phyloP scores from a whole-genome alignment of 1,140 invertebrate genomes.

The Elysia chlorotica region DNA sequence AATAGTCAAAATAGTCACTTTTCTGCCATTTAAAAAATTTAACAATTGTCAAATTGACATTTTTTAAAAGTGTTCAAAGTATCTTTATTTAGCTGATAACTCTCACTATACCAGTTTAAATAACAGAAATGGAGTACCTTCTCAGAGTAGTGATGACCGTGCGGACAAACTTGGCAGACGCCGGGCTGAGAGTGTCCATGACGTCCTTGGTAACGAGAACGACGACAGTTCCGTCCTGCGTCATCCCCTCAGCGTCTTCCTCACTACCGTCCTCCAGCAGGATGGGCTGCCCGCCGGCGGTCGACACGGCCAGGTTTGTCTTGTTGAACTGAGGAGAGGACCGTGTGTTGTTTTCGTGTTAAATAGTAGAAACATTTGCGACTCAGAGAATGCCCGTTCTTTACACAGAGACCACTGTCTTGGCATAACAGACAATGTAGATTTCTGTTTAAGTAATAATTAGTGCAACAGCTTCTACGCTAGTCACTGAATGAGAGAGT shows the following conservation, averaged over 20 bases:
- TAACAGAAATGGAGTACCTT: neutral
- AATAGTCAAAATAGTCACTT: neutral
- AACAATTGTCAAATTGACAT: neutral
- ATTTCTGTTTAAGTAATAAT: no score
- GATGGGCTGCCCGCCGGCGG: conserved; percentile 19
- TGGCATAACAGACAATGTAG: no score
- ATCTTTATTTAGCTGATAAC: neutral
- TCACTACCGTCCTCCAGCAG: conserved; percentile 21
- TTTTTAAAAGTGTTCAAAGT: neutral
- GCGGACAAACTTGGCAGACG: conserved; percentile 18
- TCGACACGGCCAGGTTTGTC: conserved; percentile 24
- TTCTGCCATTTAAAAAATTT: neutral
- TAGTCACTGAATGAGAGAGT: no score
- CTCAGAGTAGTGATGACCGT: neutral
- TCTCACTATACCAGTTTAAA: neutral
- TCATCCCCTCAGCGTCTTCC: conserved; percentile 17
- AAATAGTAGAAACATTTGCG: no score
- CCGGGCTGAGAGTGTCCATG: conserved; percentile 7
- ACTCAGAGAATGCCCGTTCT: no score
- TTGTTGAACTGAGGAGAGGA: conserved; percentile 23
- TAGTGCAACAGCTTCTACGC: no score
- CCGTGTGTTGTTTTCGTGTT: no score
- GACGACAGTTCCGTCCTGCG: conserved; percentile 6
- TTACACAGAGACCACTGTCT: no score
- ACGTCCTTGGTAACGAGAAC: conserved; percentile 5